A percentile compares a stretch with the other conserved stretches of the same genome.
Evolutionary conservation across 2,888 invertebrate genomes (phyloP).

Genomic region (Lasioglossum vierecki): DNA sequence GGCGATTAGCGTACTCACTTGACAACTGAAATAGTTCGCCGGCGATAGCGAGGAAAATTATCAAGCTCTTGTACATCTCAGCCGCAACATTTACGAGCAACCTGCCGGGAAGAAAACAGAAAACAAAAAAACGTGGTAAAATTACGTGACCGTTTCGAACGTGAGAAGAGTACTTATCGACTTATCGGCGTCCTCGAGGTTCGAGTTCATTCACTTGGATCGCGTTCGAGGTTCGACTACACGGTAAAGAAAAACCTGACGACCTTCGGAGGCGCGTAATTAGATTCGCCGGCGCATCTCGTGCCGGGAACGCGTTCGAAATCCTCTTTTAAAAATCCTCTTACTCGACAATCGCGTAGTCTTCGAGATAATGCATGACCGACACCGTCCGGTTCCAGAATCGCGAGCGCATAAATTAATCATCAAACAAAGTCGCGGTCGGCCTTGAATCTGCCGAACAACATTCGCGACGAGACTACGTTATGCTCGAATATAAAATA

Average conservation of each 20-base stretch:
- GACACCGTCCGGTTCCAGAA: too few species aligned
- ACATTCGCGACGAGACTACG: not conserved
- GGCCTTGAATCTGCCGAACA: not conserved
- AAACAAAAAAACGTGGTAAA: not conserved
- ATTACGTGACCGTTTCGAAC: too few species aligned
- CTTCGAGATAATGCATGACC: too few species aligned
- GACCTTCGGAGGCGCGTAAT: not conserved
- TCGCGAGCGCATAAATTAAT: not conserved
- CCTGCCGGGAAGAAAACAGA: not conserved
- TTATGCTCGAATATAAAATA: not conserved
- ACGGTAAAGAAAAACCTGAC: not conserved
- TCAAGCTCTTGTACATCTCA: conserved; percentile 9
- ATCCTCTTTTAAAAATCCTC: too few species aligned
- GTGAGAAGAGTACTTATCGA: not conserved
- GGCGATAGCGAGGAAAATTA: not conserved
- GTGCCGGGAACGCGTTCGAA: too few species aligned
- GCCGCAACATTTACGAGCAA: conserved; percentile 1
- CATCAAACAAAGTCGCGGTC: not conserved
- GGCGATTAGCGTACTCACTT: not conserved
- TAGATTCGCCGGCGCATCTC: not conserved
- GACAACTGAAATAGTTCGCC: not conserved
- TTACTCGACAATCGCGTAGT: too few species aligned
- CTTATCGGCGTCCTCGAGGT: not conserved
- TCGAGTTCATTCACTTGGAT: not conserved
- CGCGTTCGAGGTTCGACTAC: not conserved